phyloP scores from a whole-genome alignment of 2,888 invertebrate genomes.

The Seira sanloemensis region DNA sequence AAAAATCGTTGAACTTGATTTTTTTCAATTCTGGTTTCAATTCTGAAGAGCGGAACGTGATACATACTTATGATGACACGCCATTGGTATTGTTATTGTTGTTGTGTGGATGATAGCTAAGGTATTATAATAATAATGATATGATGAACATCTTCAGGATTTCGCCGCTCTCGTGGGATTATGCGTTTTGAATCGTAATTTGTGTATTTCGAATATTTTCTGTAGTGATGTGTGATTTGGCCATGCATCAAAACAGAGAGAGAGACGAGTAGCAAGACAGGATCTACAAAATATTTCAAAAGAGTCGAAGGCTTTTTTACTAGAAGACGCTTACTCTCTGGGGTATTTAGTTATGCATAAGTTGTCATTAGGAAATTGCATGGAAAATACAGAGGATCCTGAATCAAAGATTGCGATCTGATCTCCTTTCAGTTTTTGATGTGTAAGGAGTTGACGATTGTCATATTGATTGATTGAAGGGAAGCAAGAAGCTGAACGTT shows the following conservation, averaged over 20 bases:
- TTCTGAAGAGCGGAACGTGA: constrained; percentile 18
- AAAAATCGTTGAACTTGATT: constrained; percentile 42
- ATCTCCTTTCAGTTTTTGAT: too few relatives aligned
- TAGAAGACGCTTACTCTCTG: too few relatives aligned
- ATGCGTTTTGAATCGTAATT: constrained; percentile 47
- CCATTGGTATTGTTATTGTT: not conserved
- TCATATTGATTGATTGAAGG: too few relatives aligned
- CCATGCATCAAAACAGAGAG: constrained; percentile 31
- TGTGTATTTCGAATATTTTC: constrained; percentile 19
- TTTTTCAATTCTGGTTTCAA: not conserved
- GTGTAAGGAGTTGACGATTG: too few relatives aligned
- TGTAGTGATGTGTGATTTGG: constrained; percentile 48
- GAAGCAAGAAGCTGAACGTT: too few relatives aligned
- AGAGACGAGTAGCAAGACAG: constrained; percentile 35
- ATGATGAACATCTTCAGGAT: constrained; percentile 19
- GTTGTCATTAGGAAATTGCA: too few relatives aligned
- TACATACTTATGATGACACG: not conserved
- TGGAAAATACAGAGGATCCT: too few relatives aligned
- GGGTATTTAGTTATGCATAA: too few relatives aligned
- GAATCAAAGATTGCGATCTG: too few relatives aligned
- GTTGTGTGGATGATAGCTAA: not conserved
- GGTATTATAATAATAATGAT: too few relatives aligned
- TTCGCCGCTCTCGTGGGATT: constrained; percentile 11
- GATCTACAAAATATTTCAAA: too few relatives aligned
- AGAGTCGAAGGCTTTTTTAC: too few relatives aligned